Percentiles rank a stretch among this genome's conserved stretches.
Conservation (phyloP, 2,113 vertebrate species). For the Cebidichthys violaceus region DNA sequence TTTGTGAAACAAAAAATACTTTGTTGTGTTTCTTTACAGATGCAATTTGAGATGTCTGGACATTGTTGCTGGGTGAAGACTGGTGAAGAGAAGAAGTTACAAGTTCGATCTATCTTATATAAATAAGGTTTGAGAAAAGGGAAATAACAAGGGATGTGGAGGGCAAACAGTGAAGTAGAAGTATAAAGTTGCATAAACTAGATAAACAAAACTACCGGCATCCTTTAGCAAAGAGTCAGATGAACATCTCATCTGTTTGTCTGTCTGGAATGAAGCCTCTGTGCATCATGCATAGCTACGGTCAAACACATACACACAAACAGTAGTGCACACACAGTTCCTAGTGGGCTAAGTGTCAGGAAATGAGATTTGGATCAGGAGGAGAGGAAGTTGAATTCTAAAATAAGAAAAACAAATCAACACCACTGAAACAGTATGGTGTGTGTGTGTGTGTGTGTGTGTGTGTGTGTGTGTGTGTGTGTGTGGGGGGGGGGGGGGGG, state of each 20-base stretch:
- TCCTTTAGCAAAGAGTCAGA: not conserved
- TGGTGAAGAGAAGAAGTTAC: not conserved
- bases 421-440: slow-evolving; percentile 65
- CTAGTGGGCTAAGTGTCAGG: slow-evolving; percentile 65
- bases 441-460: slow-evolving; percentile 20
- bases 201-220: not conserved
- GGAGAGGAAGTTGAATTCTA: slow-evolving; percentile 71
- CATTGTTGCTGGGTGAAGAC: not conserved
- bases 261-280: slow-evolving; percentile 37
- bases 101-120: not conserved
- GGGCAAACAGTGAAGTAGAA: not conserved
- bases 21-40: not conserved
- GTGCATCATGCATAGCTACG: slow-evolving; percentile 11
- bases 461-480: slow-evolving; percentile 23
- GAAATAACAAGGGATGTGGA: not conserved
- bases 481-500: slow-evolving; percentile 6
- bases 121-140: not conserved
- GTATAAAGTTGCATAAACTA: no score
- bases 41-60: not conserved
- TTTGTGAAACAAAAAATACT: not conserved
- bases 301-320: slow-evolving; percentile 17
- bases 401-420: slow-evolving; percentile 79
- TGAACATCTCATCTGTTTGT: slow-evolving; percentile 16
- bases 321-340: slow-evolving; percentile 27
- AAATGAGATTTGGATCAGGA: slow-evolving; percentile 76